phyloP scores from a whole-genome alignment of 2,113 vertebrate species.

The Mesembrinibis cayennensis region DNA sequence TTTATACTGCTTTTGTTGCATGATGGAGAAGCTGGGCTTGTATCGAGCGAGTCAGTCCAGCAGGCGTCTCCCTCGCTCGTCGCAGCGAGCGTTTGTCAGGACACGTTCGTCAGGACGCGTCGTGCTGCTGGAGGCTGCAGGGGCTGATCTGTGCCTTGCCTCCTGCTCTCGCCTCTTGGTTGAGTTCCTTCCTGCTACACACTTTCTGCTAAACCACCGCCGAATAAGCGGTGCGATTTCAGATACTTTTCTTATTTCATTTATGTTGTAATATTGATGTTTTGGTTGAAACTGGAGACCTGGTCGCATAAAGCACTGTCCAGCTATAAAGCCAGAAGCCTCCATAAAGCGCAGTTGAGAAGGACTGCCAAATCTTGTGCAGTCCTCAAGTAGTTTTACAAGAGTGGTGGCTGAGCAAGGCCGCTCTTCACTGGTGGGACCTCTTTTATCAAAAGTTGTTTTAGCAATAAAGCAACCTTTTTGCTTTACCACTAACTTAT shows the following conservation, averaged over 20 bases:
- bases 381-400: neutral
- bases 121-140: accelerated
- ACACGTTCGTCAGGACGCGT: accelerated
- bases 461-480: neutral
- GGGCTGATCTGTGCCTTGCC: neutral
- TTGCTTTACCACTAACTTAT: neutral
- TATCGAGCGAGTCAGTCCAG: neutral
- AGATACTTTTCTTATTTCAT: neutral
- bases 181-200: neutral
- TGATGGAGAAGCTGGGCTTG: neutral
- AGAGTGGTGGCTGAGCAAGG: neutral
- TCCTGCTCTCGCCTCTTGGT: accelerated
- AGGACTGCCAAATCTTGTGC: neutral
- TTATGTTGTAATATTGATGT: accelerated
- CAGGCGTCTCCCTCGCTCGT: neutral
- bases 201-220: accelerated
- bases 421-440: neutral
- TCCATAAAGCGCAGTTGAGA: neutral
- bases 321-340: neutral
- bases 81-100: accelerated
- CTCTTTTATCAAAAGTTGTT: neutral
- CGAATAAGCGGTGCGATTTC: accelerated
- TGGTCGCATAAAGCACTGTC: neutral
- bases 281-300: neutral
- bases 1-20: accelerated